Evolutionary conservation across 2,113 vertebrate genomes (phyloP).

Genomic region (Microcebus tavaratra): DNA sequence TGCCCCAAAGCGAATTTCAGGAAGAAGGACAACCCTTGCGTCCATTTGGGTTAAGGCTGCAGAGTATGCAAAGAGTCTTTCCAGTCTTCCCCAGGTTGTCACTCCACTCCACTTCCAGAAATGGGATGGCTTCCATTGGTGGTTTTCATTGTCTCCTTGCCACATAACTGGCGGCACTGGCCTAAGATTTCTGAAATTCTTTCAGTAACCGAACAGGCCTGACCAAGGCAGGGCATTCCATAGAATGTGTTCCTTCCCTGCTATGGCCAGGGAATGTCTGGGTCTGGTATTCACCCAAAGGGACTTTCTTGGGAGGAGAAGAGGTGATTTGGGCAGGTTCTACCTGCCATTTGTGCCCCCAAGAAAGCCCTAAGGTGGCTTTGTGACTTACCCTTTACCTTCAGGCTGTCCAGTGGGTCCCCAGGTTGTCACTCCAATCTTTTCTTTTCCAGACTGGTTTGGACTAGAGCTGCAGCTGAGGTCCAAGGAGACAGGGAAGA

Average conservation of each 20-base stretch:
- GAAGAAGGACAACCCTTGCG: background rate
- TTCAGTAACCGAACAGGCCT: background rate
- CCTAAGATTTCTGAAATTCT: background rate
- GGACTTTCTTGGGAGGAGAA: background rate
- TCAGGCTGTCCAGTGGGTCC: background rate
- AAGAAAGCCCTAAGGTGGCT: background rate
- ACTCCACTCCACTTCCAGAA: background rate
- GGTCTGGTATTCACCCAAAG: background rate
- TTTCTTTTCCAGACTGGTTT: conserved; percentile 91
- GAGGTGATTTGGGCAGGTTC: background rate
- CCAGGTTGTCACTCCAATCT: background rate
- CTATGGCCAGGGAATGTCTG: background rate
- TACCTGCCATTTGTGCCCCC: background rate
- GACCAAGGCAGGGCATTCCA: background rate
- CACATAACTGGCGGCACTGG: background rate
- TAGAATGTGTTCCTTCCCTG: background rate
- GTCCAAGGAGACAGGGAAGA: conserved; percentile 95
- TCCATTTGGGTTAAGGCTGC: background rate
- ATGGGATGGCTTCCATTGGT: background rate
- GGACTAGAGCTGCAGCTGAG: conserved; percentile 94
- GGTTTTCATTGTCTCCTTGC: background rate
- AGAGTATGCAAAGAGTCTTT: background rate
- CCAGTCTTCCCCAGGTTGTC: background rate
- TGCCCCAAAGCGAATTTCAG: background rate
- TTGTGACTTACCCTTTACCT: background rate